Evolutionary conservation across 30 jellyfish, hydroid and myxozoan genomes (phyloP).

Genomic region (Clytia hemisphaerica): DNA sequence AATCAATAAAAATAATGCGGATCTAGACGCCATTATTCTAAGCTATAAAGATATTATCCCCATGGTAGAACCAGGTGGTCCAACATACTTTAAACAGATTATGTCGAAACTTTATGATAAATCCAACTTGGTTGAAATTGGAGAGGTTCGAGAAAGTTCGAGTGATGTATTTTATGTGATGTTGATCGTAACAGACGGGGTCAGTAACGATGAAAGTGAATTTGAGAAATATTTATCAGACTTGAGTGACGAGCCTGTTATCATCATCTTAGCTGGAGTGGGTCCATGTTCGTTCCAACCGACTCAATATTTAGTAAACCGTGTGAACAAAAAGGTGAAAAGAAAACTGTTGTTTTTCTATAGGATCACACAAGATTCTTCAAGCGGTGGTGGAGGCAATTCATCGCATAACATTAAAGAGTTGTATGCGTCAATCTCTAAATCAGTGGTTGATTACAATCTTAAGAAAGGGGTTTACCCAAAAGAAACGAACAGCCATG

Average conservation of each 20-base stretch:
- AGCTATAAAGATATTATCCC: constrained; percentile 36
- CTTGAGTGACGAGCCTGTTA: background rate
- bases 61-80: constrained; percentile 46
- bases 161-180: constrained; percentile 19
- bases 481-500: background rate
- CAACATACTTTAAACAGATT: constrained; percentile 50
- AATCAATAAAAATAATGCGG: background rate
- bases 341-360: background rate
- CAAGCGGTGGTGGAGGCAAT: no score
- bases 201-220: constrained; percentile 59
- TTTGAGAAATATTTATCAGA: background rate
- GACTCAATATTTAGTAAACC: background rate
- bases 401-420: constrained; percentile 6
- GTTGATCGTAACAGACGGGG: constrained; percentile 58
- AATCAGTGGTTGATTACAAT: constrained; percentile 5
- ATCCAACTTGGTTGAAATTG: no score
- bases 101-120: background rate
- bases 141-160: no score
- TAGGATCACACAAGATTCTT: background rate
- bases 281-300: constrained; percentile 14
- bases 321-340: background rate
- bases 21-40: background rate
- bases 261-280: constrained; percentile 2
- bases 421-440: background rate
- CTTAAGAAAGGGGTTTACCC: background rate